phyloP scores from a whole-genome alignment of 2,113 vertebrate genomes.

The Brachypodius melanocephalos region DNA sequence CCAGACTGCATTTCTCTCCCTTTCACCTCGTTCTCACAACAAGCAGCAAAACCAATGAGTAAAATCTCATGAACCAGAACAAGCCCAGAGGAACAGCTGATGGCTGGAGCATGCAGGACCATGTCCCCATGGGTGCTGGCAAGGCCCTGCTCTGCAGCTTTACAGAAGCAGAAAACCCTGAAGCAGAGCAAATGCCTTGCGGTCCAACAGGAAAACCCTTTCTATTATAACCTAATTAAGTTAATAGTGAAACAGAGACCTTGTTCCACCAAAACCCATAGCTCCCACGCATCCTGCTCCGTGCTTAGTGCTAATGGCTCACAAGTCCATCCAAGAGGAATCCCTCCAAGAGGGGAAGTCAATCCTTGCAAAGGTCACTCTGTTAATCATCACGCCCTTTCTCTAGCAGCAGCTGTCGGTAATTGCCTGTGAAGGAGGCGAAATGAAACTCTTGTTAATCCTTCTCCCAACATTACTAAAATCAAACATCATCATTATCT shows the following conservation, averaged over 20 bases:
- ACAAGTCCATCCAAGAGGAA: neutral
- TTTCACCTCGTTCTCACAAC: neutral
- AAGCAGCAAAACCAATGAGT: neutral
- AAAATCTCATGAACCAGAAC: neutral
- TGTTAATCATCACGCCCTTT: slow-evolving; percentile 38
- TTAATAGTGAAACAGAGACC: neutral
- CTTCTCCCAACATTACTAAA: slow-evolving; percentile 8
- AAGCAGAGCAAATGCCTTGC: neutral
- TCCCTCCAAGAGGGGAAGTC: slow-evolving; percentile 3
- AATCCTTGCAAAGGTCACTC: slow-evolving; percentile 39
- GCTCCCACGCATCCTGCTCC: neutral
- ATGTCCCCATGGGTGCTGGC: neutral
- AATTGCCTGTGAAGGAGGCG: slow-evolving; percentile 44
- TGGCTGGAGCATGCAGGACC: neutral
- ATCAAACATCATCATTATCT: neutral
- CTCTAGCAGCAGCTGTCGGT: slow-evolving; percentile 7
- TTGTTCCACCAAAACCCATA: neutral
- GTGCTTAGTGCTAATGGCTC: neutral
- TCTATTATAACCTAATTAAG: neutral
- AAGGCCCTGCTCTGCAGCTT: neutral
- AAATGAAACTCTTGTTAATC: slow-evolving; percentile 44
- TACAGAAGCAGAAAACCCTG: neutral
- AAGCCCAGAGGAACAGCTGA: neutral
- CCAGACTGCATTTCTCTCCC: neutral
- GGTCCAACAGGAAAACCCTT: neutral